phyloP scores from a whole-genome alignment of 2,888 invertebrate genomes.

The Drosophila pullipes region DNA sequence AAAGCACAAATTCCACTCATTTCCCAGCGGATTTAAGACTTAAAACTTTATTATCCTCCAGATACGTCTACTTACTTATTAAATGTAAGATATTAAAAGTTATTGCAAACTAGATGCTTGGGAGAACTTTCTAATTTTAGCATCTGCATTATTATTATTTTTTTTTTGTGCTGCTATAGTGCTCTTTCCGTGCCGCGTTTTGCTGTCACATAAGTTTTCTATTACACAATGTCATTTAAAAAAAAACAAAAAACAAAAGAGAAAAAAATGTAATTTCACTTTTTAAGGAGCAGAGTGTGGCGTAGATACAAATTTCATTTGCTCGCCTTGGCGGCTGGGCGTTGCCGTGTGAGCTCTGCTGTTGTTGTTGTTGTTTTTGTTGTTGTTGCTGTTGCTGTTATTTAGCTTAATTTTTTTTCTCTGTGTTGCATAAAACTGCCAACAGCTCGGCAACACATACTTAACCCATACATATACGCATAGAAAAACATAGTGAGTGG shows the following conservation, averaged over 20 bases:
- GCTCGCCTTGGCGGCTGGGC: slow-evolving; percentile 40
- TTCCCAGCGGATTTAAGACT: background rate
- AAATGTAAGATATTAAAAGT: slow-evolving; percentile 30
- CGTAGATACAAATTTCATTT: slow-evolving; percentile 70
- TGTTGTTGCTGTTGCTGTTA: slow-evolving; percentile 19
- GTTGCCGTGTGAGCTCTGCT: slow-evolving; percentile 34
- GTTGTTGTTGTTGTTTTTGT: slow-evolving; percentile 19
- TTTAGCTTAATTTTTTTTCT: slow-evolving; percentile 33
- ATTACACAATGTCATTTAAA: slow-evolving; percentile 62
- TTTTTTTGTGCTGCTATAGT: background rate
- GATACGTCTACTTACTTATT: background rate
- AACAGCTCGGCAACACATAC: slow-evolving; percentile 78
- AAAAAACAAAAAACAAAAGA: background rate
- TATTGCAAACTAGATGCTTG: slow-evolving; percentile 22
- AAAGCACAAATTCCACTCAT: background rate
- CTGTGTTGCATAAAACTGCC: slow-evolving; percentile 62
- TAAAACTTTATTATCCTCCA: background rate
- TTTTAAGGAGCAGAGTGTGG: slow-evolving; percentile 42
- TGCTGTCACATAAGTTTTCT: slow-evolving; percentile 56
- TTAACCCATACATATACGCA: slow-evolving; percentile 54
- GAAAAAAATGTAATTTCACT: slow-evolving; percentile 32
- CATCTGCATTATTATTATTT: slow-evolving; percentile 9
- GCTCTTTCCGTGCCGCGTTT: slow-evolving; percentile 21
- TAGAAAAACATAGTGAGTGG: slow-evolving; percentile 26
- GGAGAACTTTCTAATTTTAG: slow-evolving; percentile 13